phyloP scores from a whole-genome alignment of 2,797 vertebrate genomes.

The Scomberomorus guttatus region DNA sequence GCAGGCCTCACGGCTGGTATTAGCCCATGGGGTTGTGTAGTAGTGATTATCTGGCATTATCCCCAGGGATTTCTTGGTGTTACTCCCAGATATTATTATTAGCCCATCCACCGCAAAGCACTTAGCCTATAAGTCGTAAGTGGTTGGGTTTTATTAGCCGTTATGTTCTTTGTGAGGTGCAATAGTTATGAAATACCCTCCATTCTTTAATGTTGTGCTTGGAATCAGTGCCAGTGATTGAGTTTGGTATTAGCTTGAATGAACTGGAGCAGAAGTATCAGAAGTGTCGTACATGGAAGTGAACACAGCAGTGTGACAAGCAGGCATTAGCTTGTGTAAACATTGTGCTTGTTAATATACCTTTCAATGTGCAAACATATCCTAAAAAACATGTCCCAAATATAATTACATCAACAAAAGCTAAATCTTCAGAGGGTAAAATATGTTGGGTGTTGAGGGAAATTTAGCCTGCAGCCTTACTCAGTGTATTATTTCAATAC shows the following conservation, averaged over 20 bases:
- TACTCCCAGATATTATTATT: constrained; percentile 70
- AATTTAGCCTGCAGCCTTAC: constrained; percentile 10
- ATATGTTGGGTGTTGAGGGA: constrained; percentile 3
- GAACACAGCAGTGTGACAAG: constrained; percentile 36
- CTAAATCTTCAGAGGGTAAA: constrained; percentile 28
- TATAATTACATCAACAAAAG: constrained; percentile 40
- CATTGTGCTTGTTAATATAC: constrained; percentile 45
- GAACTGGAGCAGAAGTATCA: background rate
- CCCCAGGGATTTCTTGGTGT: constrained; percentile 59
- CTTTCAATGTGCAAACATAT: constrained; percentile 40
- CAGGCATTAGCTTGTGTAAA: constrained; percentile 33
- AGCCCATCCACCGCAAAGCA: constrained; percentile 48
- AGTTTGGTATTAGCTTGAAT: constrained; percentile 36
- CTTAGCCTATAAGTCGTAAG: constrained; percentile 56
- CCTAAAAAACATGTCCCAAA: constrained; percentile 33
- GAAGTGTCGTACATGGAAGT: constrained; percentile 45
- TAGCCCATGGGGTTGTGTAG: constrained; percentile 36
- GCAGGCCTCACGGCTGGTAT: constrained; percentile 33
- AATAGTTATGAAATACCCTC: constrained; percentile 30
- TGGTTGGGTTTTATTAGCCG: constrained; percentile 60
- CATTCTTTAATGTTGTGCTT: constrained; percentile 37
- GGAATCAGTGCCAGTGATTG: constrained; percentile 39
- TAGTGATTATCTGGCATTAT: constrained; percentile 63
- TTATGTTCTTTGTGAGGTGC: constrained; percentile 43
- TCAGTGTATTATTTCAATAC: background rate